Evolutionary conservation across 2,888 invertebrate species (phyloP), one percentile per base, ranked within the genome.

Genomic region (Limnephilus marmoratus): DNA sequence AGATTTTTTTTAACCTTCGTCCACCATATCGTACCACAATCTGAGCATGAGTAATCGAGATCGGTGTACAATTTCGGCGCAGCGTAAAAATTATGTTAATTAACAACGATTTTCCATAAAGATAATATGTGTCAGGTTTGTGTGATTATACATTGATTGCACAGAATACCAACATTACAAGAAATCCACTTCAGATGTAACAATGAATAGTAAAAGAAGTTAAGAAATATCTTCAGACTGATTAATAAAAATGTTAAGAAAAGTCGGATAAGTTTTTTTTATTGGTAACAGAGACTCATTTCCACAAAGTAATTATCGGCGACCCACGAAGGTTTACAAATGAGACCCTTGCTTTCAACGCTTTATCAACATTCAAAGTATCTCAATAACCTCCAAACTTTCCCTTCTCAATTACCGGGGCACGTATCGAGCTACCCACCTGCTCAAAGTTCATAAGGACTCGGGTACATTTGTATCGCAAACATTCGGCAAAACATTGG

Each of bases 401-500:
- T 53, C 68, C 31, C 68, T 87, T 87, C 53, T 53, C 53, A 31
- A 31, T 87, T 49, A 53, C 87, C 87, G 24, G 37, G 53, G 29
- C 87, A 87, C 87, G 87, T 87, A 53, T 68, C n/a, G 24, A n/a
- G 34, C 31, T 34, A 34, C 29, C 29, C 41, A 85, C 85, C 85
- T 85, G 49, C 29, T 11, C 31, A 45, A 80, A 90, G n/a, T 90
- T 90, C 90, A 90, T 83, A 53, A 87, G 68, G 49, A 87, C 29
- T 88, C 82, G 41, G 82, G 29, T 88, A 49, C 37, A 53, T 88
- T 91, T 91, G 81, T 88, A 91, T 91, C 68, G 80, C 85, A 85
- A 90, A 80, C 90, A 90, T 85, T 90, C 80, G 90, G 85, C 85
- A 81, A 87, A 87, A 87, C 68, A 87, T 87, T 68, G 87, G 68